A percentile compares a stretch with the other conserved stretches of the same genome.
Conservation (phyloP, 2,113 vertebrate species). For the Mirounga angustirostris region DNA sequence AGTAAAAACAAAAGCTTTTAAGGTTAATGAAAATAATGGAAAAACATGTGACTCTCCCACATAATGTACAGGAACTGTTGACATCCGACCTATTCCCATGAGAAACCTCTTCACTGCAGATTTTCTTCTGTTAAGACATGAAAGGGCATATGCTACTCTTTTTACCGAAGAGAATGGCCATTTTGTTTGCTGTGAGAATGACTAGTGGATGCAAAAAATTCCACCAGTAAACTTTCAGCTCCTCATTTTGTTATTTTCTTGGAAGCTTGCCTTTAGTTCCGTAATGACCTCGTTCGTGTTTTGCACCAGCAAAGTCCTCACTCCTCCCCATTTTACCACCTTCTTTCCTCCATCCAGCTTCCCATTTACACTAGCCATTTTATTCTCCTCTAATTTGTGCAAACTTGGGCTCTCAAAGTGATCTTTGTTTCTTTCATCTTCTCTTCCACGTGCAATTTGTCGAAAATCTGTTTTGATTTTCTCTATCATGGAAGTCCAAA, state of each 20-base stretch:
- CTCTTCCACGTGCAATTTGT: not conserved
- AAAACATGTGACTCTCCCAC: not conserved
- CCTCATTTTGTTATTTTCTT: not conserved
- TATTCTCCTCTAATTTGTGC: not conserved
- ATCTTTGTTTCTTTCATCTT: not conserved
- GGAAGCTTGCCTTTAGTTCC: not conserved
- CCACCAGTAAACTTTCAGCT: not conserved
- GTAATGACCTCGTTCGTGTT: rapidly evolving
- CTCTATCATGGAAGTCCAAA: not conserved
- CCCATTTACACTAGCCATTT: too few relatives aligned
- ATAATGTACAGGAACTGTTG: not conserved
- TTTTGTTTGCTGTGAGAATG: not conserved
- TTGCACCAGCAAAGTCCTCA: not conserved
- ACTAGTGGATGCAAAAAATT: not conserved
- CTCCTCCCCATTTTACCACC: not conserved
- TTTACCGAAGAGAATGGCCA: not conserved
- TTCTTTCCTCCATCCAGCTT: not conserved
- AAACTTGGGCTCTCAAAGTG: not conserved
- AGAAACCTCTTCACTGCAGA: not conserved
- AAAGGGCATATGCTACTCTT: not conserved
- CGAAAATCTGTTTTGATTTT: not conserved
- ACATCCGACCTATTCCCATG: not conserved
- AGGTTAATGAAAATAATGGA: slow-evolving; percentile 36
- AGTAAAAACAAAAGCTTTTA: slow-evolving; percentile 9
- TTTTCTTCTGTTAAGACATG: not conserved